Conservation (phyloP, 2,113 vertebrate species). For the Sturnus vulgaris region DNA sequence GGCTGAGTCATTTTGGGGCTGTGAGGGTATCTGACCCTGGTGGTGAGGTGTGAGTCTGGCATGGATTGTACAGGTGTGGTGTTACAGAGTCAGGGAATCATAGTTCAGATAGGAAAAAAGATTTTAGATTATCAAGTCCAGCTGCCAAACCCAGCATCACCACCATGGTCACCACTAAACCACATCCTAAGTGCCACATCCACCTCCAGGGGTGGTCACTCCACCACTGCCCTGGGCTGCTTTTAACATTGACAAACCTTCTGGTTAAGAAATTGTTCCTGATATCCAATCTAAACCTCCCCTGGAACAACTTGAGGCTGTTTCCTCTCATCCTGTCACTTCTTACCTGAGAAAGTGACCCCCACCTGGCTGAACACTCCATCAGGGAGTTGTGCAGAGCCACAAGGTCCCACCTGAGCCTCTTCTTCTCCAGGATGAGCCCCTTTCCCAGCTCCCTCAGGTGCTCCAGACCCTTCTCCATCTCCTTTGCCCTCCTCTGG, state of each 20-base stretch:
- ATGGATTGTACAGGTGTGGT: background rate
- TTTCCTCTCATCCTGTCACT: background rate
- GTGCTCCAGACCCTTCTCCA: background rate
- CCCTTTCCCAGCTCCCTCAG: background rate
- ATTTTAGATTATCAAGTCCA: background rate
- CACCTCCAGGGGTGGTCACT: background rate
- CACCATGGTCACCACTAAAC: background rate
- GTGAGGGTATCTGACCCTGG: accelerated
- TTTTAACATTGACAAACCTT: background rate
- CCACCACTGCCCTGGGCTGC: background rate
- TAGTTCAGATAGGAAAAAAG: background rate
- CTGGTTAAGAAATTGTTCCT: background rate
- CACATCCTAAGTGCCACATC: background rate
- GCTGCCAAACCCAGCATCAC: background rate
- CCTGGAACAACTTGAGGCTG: background rate
- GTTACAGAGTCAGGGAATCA: background rate
- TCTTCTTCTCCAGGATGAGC: background rate
- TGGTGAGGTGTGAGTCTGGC: background rate
- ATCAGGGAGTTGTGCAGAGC: background rate
- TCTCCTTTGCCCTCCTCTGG: background rate
- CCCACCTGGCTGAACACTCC: background rate
- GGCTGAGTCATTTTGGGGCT: background rate
- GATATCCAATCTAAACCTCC: background rate
- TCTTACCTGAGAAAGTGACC: background rate
- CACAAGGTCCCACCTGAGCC: background rate